Evolutionary conservation across 2,113 vertebrate genomes (phyloP).

Genomic region (Cnemophilus loriae): DNA sequence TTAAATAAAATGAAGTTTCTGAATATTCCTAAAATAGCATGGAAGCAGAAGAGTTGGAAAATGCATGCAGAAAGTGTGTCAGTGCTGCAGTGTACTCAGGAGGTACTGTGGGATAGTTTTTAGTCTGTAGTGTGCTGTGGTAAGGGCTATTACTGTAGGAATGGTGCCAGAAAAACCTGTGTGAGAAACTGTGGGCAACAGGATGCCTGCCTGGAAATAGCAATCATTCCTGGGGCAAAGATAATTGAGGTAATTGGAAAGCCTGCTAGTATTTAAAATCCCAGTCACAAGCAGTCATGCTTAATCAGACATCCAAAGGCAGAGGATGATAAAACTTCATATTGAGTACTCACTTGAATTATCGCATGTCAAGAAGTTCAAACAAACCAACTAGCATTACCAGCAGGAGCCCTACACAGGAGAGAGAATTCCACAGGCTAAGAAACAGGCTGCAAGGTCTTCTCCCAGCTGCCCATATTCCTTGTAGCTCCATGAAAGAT

Average conservation of each 20-base stretch:
- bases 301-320: conserved; percentile 13
- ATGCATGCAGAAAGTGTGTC: neutral
- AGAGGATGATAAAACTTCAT: neutral
- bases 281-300: conserved; percentile 25
- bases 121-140: neutral
- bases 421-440: neutral
- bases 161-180: conserved; percentile 4
- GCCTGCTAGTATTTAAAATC: conserved; percentile 34
- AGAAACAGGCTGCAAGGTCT: neutral
- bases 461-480: neutral
- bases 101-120: neutral
- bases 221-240: conserved; percentile 30
- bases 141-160: neutral
- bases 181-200: conserved; percentile 12
- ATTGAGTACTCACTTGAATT: neutral
- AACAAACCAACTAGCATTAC: neutral
- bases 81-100: neutral
- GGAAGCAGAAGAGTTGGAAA: neutral
- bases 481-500: neutral
- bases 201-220: conserved; percentile 40
- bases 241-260: conserved; percentile 41
- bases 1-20: neutral
- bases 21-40: neutral
- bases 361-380: neutral
- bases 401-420: neutral